Evolutionary conservation across 2,113 vertebrate species (phyloP).

Genomic region (Oncorhynchus masou): DNA sequence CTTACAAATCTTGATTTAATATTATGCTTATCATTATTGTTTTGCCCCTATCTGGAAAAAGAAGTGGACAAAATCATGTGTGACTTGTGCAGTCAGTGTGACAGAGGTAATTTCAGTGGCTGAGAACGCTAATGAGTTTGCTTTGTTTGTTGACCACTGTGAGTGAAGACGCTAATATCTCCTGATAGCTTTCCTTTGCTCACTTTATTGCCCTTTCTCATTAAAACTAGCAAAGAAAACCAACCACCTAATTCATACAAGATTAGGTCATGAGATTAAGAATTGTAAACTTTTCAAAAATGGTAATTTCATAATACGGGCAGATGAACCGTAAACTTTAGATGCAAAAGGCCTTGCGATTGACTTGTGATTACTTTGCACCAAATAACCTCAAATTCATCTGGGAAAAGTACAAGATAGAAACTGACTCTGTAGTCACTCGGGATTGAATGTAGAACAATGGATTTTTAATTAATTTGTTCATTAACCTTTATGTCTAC

Average conservation of each 20-base stretch:
- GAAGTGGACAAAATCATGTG: conserved; percentile 1
- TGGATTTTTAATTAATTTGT: no score
- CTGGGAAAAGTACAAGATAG: no score
- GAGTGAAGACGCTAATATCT: not conserved
- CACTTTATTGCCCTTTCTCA: not conserved
- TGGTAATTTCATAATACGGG: not conserved
- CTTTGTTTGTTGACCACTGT: conserved; percentile 11
- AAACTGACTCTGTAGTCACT: no score
- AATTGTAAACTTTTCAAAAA: no score
- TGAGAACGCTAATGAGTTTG: conserved; percentile 18
- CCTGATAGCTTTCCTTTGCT: not conserved
- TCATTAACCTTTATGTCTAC: no score
- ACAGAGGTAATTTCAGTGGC: conserved; percentile 16
- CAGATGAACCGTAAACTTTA: no score
- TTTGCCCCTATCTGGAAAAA: not conserved
- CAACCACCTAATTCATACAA: not conserved
- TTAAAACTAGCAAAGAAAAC: not conserved
- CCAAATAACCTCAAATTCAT: no score
- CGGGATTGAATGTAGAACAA: no score
- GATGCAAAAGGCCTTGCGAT: no score
- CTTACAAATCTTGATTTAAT: not conserved
- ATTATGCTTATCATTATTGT: not conserved
- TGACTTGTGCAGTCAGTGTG: conserved; percentile 23
- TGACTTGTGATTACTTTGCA: no score
- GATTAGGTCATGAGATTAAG: not conserved